Conservation (phyloP, 2,797 vertebrate species). For the Coilia nasus region DNA sequence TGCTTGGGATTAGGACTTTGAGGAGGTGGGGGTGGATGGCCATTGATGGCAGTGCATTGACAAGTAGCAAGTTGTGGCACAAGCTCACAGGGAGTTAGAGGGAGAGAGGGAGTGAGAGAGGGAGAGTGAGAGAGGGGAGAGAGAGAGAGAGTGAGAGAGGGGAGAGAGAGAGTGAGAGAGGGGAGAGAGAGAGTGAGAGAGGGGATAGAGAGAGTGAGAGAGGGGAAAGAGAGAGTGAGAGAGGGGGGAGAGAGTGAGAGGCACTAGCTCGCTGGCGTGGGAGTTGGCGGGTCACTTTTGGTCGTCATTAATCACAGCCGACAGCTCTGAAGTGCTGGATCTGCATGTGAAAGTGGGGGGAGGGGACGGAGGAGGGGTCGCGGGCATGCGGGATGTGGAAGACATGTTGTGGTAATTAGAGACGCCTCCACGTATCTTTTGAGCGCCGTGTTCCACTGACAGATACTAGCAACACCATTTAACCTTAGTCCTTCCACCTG, state of each 20-base stretch:
- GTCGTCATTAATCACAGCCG: constrained; percentile 73
- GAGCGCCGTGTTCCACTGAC: not conserved
- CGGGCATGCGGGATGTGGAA: constrained; percentile 19
- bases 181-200: constrained; percentile 52
- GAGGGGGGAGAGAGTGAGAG: constrained; percentile 47
- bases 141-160: constrained; percentile 49
- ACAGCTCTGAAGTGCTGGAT: constrained; percentile 71
- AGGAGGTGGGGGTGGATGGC: not conserved
- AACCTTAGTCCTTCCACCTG: not conserved
- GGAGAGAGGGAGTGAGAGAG: constrained; percentile 35
- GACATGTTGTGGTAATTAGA: not conserved
- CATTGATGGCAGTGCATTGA: not conserved
- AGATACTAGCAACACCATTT: not conserved
- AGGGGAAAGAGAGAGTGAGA: not conserved
- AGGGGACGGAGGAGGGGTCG: constrained; percentile 42
- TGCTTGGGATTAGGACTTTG: not conserved
- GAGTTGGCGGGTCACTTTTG: constrained; percentile 71
- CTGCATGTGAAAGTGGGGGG: constrained; percentile 73
- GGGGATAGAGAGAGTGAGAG: constrained; percentile 7
- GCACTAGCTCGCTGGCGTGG: constrained; percentile 62
- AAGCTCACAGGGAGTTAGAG: not conserved
- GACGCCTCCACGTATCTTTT: constrained; percentile 13
- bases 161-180: constrained; percentile 50
- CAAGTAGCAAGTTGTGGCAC: not conserved
- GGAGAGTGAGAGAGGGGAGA: constrained; percentile 50